A percentile compares a stretch with the other conserved stretches of the same genome.
phyloP scores from a whole-genome alignment of 2,888 invertebrate genomes.

The Tenodera sinensis region DNA sequence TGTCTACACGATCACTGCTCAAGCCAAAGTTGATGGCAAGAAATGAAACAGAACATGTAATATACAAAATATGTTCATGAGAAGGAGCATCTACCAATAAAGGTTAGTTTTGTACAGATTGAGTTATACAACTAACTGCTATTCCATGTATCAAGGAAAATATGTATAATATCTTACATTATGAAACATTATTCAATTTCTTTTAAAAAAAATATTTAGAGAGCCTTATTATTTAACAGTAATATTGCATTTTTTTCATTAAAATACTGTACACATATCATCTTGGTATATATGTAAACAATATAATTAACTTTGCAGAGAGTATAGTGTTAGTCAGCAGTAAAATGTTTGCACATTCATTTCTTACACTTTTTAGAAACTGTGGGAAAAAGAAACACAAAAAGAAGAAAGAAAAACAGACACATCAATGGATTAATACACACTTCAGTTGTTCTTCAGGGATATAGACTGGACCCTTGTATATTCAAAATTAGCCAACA shows the following conservation, averaged over 20 bases:
- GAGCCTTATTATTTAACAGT: constrained; percentile 25
- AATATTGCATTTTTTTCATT: constrained; percentile 29
- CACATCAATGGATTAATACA: neutral
- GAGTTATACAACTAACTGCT: constrained; percentile 5
- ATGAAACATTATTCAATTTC: neutral
- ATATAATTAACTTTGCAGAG: constrained; percentile 1
- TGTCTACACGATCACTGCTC: neutral
- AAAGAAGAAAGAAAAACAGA: too few relatives aligned
- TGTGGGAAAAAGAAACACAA: too few relatives aligned
- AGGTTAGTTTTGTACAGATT: constrained; percentile 13
- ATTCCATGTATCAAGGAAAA: constrained; percentile 9
- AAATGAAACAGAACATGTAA: neutral
- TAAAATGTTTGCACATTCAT: neutral
- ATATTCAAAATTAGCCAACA: neutral
- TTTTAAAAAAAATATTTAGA: constrained; percentile 13
- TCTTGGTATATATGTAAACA: constrained; percentile 20
- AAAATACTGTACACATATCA: constrained; percentile 30
- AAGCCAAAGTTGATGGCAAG: neutral
- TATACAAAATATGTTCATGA: neutral
- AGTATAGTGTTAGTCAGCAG: neutral
- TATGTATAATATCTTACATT: constrained; percentile 21
- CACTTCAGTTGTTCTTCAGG: neutral
- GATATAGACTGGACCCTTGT: neutral
- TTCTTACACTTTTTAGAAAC: neutral
- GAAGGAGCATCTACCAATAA: neutral